Percentiles rank a stretch among this genome's conserved stretches.
phyloP scores from a whole-genome alignment of 2,797 vertebrate species.

The Arctocebus calabarensis region DNA sequence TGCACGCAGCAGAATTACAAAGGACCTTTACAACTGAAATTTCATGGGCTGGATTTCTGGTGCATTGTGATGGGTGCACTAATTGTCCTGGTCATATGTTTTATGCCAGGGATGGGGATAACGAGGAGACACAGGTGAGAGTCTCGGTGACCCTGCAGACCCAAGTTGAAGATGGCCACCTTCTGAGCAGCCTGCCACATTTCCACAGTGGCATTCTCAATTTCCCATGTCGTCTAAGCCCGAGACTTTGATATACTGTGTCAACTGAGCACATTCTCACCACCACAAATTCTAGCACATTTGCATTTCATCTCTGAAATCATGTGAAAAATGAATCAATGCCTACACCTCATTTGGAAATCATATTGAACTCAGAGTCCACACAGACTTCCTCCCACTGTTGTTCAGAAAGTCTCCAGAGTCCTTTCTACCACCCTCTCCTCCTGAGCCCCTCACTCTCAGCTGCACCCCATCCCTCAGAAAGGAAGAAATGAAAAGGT shows the following conservation, averaged over 20 bases:
- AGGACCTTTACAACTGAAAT: neutral
- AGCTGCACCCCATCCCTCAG: neutral
- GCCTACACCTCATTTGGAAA: neutral
- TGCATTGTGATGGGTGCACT: neutral
- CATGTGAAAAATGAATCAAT: neutral
- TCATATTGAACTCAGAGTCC: neutral
- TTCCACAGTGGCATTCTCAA: neutral
- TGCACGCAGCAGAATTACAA: neutral
- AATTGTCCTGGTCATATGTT: neutral
- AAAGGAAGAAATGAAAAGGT: neutral
- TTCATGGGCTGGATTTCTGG: neutral
- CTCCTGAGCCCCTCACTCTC: neutral
- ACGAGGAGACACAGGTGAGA: neutral
- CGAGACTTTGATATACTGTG: neutral
- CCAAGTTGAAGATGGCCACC: neutral
- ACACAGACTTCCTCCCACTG: neutral
- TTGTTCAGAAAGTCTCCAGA: neutral
- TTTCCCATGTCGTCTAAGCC: neutral
- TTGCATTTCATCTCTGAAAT: constrained; percentile 17
- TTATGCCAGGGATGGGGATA: neutral
- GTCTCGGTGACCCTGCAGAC: neutral
- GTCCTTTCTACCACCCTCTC: neutral
- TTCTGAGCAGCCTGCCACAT: neutral
- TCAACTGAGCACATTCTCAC: neutral
- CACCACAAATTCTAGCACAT: neutral